These are phyloP conservation scores for Drosophila malerkotliana DNA, from an alignment of 1,140 invertebrate genomes.

Conservation along the genomic window DNA sequence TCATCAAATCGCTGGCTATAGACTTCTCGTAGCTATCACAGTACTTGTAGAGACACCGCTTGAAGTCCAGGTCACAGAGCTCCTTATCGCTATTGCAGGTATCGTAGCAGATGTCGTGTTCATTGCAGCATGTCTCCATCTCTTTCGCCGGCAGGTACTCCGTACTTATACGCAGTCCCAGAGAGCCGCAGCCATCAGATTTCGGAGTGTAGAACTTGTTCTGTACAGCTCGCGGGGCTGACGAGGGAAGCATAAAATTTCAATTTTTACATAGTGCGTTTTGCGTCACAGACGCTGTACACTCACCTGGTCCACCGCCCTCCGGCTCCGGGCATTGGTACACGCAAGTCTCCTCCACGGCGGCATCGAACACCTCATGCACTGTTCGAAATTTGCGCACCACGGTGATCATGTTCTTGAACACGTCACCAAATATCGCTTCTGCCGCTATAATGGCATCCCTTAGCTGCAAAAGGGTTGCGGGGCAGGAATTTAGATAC, in stretches of 20 bases:
- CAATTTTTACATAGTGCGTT: slow-evolving; percentile 56
- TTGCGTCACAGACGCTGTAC: slow-evolving; percentile 23
- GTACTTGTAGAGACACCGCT: slow-evolving; percentile 92
- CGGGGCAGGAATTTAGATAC: slow-evolving; percentile 14
- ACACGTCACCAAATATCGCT: slow-evolving; percentile 90
- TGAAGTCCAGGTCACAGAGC: slow-evolving; percentile 93
- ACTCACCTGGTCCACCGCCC: slow-evolving; percentile 84
- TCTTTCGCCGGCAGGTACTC: slow-evolving; percentile 90
- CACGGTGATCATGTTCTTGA: slow-evolving; percentile 90
- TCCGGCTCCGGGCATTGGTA: slow-evolving; percentile 88
- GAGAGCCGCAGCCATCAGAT: slow-evolving; percentile 92
- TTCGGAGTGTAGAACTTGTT: slow-evolving; percentile 89
- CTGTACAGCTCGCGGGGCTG: slow-evolving; percentile 88
- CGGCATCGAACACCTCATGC: slow-evolving; percentile 92
- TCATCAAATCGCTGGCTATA: slow-evolving; percentile 86
- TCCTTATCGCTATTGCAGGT: slow-evolving; percentile 94
- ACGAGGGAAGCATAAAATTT: slow-evolving; percentile 26
- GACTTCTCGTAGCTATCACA: slow-evolving; percentile 89
- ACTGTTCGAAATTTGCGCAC: slow-evolving; percentile 90
- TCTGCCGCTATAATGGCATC: slow-evolving; percentile 92
- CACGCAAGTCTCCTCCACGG: slow-evolving; percentile 92
- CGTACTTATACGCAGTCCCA: slow-evolving; percentile 89
- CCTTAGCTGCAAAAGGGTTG: slow-evolving; percentile 83
- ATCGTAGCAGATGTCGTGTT: slow-evolving; percentile 95
- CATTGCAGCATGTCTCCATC: slow-evolving; percentile 93